Base-by-base conservation (phyloP, 2,797 vertebrate genomes). In the Pipistrellus kuhlii region DNA sequence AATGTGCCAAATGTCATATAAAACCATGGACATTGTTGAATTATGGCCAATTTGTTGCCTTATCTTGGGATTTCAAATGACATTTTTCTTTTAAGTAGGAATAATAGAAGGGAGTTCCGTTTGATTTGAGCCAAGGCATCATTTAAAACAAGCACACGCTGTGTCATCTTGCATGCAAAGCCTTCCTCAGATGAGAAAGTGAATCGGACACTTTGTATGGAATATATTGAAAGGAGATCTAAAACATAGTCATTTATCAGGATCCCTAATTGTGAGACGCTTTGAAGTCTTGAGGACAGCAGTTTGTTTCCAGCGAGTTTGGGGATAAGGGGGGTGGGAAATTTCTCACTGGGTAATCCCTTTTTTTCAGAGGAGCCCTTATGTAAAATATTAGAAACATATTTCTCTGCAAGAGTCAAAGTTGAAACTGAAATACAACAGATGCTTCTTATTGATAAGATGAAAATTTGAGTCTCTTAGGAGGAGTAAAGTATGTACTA, bases 41-140 rank as follows among this genome's bases (percentile, higher is more conserved):
- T 94, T 93, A 48, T 75, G 68, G n/a, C 35, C 68, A 85, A 72
- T 91, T 84, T 88, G 30, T 41, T 93, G 85, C 23, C 72, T 95
- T 94, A 82, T 85, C 72, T 87, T 93, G 38, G 27, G 81, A 84
- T 95, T 95, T 93, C 76, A 44, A 78, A 81, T 90, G 57, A 30
- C 20, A 32, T 94, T 92, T 94, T 73, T 71, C 32, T 96, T 97
- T 95, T 91, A 92, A 91, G 62, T 57, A 46, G n/a, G n/a, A 64
- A 72, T 88, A 93, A 87, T 78, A 89, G 32, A 21, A 83, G 73
- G 38, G 62, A 57, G 62, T 77, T 69, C 30, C 2, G 0, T 0
- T 46, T 38, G n/a, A 94, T 72, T 69, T 72, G 55, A 84, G 71
- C 48, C 88, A 85, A 68, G 4, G 30, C n/a, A 75, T 87, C 0